phyloP scores from a whole-genome alignment of 2,888 invertebrate species.

The Pachydiplax longipennis region DNA sequence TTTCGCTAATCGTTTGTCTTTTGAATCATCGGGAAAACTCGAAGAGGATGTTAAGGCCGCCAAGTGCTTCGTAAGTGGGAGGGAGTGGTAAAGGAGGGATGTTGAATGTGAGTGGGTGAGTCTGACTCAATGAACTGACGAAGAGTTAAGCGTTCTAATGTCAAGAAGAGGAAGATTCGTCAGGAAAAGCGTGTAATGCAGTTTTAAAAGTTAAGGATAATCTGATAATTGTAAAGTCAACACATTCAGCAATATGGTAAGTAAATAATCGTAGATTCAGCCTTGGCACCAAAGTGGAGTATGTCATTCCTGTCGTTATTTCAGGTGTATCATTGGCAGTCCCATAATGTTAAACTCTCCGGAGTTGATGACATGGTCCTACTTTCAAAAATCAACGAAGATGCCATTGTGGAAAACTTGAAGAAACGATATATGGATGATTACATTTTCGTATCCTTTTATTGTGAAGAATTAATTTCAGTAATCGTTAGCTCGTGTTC shows the following conservation, averaged over 20 bases:
- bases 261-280: background rate
- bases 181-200: background rate
- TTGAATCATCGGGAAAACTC: background rate
- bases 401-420: conserved; percentile 71
- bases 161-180: background rate
- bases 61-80: background rate
- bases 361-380: conserved; percentile 77
- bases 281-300: background rate
- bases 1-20: background rate
- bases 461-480: background rate
- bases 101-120: conserved; percentile 13
- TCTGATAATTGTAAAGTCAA: background rate
- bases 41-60: background rate
- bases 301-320: background rate
- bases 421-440: conserved; percentile 72
- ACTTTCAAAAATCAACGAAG: conserved; percentile 68
- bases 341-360: conserved; percentile 71
- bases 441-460: conserved; percentile 69
- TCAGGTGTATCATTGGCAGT: conserved; percentile 74
- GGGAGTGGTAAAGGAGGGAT: background rate
- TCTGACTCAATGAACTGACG: conserved; percentile 4
- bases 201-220: background rate
- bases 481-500: background rate
- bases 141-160: background rate
- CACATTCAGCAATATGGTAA: background rate